Base-by-base conservation (phyloP, 1,140 invertebrate genomes). In the Drosophila rhopaloa region DNA sequence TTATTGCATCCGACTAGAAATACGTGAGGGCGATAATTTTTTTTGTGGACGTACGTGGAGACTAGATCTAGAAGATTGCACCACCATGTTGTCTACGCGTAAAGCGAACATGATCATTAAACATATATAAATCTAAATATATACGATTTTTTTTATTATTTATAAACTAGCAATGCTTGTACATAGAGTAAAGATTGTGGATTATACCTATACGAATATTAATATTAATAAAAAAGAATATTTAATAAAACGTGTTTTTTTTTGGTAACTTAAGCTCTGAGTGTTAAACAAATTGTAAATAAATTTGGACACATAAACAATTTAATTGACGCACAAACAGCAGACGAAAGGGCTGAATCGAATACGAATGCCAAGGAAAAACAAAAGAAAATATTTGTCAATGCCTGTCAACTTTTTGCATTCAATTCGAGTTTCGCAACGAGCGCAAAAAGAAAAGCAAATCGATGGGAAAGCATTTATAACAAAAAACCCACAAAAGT, bases 111-210 rank as follows among this genome's bases (percentile, higher is more conserved):
- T 79, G 65, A 75, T 79, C 60, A 70, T 32, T 58, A 56, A 63
- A 35, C 40, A 72, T 40, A 73, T 72, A 73, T 43, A 73, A 65
- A 72, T 41, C 54, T 48, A 73, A 46, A 58, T 38, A 54, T 43
- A 41, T 67, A 48, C 35, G 27, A 56, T 73, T 66, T 76, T 73
- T 75, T 76, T 75, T 74, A 75, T 75, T 75, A 76, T 76, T 86
- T 85, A 85, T 79, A 65, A 73, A 48, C 56, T 85, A 85, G 82
- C 75, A 86, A 86, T 79, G 79, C 82, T 86, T 86, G 82, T 86
- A 76, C 65, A 86, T 86, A 67, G 77, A 83, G 37, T 63, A 76
- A 86, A 50, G 63, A 86, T 86, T 71, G 67, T 71, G 67, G 67
- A 71, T 86, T 81, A 78, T 67, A 48, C 41, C 24, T 68, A 71